phyloP scores from a whole-genome alignment of 2,113 vertebrate species.

The Bubalus kerabau region DNA sequence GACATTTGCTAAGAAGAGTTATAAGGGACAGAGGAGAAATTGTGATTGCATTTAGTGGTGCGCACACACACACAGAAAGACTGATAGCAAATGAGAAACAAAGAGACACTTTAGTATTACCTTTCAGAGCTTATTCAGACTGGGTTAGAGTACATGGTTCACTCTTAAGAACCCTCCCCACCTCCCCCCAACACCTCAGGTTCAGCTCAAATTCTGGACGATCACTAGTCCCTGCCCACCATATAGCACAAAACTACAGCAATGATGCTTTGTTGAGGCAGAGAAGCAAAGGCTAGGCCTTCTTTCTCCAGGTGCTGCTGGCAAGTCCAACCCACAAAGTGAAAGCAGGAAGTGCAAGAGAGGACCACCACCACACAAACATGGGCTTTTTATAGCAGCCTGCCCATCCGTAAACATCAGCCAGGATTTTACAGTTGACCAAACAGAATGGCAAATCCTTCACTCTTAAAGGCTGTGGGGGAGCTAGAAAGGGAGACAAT shows the following conservation, averaged over 20 bases:
- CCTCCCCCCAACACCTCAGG: neutral
- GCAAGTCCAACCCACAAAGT: neutral
- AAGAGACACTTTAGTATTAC: neutral
- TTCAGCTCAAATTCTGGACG: neutral
- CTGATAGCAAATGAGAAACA: neutral
- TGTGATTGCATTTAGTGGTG: neutral
- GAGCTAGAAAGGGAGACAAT: neutral
- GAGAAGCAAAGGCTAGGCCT: neutral
- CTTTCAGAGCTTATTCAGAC: neutral
- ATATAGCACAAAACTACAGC: neutral
- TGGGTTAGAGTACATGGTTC: neutral
- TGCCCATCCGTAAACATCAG: neutral
- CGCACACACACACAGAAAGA: neutral
- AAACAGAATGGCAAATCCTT: neutral
- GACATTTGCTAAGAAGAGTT: neutral
- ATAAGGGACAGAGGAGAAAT: neutral
- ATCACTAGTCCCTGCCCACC: neutral
- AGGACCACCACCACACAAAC: neutral
- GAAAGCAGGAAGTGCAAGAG: neutral
- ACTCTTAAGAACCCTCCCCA: neutral
- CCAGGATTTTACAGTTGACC: neutral
- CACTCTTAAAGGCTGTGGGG: neutral
- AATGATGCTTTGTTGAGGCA: neutral
- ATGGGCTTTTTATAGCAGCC: neutral
- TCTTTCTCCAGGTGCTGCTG: neutral